Evolutionary conservation across 2,113 vertebrate genomes (phyloP).

Genomic region (Typhlomys cinereus): DNA sequence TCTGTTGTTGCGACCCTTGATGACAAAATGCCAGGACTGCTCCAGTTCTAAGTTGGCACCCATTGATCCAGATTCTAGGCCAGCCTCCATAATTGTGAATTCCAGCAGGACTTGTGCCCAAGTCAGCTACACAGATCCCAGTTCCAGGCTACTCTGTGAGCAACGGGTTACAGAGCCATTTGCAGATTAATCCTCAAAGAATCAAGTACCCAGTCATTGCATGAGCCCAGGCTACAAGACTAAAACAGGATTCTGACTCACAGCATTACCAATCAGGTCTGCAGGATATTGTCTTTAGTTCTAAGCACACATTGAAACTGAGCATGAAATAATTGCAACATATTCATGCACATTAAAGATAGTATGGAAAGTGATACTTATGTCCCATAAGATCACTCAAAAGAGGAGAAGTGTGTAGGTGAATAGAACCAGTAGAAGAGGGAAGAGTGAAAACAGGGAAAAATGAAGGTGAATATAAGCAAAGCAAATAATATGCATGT

Average conservation of each 20-base stretch:
- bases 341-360: no score
- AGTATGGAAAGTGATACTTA: no score
- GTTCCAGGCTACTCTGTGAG: background rate
- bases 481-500: no score
- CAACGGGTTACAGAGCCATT: no score
- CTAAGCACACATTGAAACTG: background rate
- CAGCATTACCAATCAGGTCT: background rate
- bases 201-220: no score
- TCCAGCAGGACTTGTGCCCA: background rate
- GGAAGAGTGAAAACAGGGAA: no score
- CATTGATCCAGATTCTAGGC: background rate
- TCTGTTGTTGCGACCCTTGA: rapidly evolving
- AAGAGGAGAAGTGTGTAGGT: no score
- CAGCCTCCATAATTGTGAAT: background rate
- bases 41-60: background rate
- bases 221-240: background rate
- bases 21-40: background rate
- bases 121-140: background rate
- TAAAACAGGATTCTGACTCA: background rate
- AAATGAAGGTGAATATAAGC: no score
- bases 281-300: background rate
- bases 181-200: no score
- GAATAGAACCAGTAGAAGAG: no score
- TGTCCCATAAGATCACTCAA: no score
- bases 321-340: background rate